Evolutionary conservation across 2,113 vertebrate species (phyloP).

Genomic region (Meles meles): DNA sequence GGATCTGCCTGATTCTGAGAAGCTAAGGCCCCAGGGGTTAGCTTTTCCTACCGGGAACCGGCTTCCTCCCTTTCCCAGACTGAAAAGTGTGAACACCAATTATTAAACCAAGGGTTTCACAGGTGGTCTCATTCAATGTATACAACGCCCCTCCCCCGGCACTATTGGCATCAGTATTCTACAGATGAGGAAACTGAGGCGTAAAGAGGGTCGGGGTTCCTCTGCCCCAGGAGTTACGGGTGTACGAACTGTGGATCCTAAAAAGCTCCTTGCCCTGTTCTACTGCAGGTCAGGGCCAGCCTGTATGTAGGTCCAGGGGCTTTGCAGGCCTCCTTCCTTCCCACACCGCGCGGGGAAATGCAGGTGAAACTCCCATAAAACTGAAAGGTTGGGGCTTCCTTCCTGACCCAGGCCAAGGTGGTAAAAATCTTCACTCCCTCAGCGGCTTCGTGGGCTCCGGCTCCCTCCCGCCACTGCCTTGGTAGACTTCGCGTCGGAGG

Average conservation of each 20-base stretch:
- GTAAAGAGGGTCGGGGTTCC: neutral
- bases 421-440: neutral
- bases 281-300: neutral
- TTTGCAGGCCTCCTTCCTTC: neutral
- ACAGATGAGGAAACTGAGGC: neutral
- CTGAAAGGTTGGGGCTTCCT: neutral
- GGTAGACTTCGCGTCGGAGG: neutral
- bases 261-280: neutral
- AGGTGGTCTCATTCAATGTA: neutral
- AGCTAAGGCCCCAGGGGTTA: neutral
- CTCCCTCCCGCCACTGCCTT: neutral
- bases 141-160: neutral
- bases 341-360: neutral
- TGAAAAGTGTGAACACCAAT: neutral
- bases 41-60: neutral
- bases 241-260: neutral
- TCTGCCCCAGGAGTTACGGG: neutral
- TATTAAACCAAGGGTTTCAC: neutral
- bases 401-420: neutral
- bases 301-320: neutral
- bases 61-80: neutral
- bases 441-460: neutral
- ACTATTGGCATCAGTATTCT: neutral
- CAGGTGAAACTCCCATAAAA: neutral
- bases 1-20: neutral